Evolutionary conservation across 2,113 vertebrate genomes (phyloP).

Genomic region (Typhlomys cinereus): DNA sequence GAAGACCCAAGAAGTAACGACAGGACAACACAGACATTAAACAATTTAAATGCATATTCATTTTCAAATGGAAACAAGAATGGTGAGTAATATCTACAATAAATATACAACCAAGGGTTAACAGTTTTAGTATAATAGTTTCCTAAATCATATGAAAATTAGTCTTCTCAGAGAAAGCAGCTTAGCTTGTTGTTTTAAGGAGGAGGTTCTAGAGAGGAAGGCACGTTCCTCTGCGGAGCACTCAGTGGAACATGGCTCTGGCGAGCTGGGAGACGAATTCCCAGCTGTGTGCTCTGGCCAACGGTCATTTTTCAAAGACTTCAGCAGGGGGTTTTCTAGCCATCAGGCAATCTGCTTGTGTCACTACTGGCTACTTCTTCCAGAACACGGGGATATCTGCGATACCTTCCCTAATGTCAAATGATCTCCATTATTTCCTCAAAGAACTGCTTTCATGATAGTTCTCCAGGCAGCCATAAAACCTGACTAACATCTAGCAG

Average conservation of each 20-base stretch:
- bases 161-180: background rate
- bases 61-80: constrained; percentile 53
- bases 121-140: background rate
- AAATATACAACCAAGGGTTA: background rate
- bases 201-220: background rate
- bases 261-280: fast-evolving
- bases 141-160: background rate
- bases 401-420: background rate
- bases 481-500: background rate
- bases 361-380: background rate
- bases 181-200: background rate
- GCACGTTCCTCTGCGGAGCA: background rate
- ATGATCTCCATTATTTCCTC: background rate
- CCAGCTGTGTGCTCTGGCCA: background rate
- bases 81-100: background rate
- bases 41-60: constrained; percentile 18
- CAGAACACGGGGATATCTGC: background rate
- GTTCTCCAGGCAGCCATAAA: background rate
- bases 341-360: background rate
- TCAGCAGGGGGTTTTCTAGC: background rate
- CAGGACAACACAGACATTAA: constrained; percentile 34
- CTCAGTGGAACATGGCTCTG: background rate
- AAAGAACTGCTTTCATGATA: background rate
- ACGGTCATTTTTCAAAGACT: background rate
- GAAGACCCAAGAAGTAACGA: constrained; percentile 32